Evolutionary conservation across 1,140 invertebrate genomes (phyloP).

Genomic region (Calephelis virginiensis): DNA sequence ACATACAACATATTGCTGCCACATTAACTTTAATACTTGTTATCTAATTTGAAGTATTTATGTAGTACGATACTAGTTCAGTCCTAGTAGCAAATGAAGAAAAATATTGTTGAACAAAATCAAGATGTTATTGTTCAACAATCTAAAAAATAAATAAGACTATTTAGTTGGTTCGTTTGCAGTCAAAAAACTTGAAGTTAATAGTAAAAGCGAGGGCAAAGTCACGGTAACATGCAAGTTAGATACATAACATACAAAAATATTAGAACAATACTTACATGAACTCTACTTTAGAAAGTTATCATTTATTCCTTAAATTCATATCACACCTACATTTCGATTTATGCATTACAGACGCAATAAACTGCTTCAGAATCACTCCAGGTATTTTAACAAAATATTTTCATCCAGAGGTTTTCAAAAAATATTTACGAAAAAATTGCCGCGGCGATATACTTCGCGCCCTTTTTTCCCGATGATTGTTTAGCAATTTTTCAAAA

Average conservation of each 20-base stretch:
- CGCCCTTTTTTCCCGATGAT: constrained; percentile 61
- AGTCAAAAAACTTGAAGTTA: no score
- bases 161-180: no score
- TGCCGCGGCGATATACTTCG: constrained; percentile 51
- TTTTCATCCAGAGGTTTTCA: neutral
- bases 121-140: no score
- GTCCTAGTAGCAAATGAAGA: no score
- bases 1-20: neutral
- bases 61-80: no score
- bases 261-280: constrained; percentile 45
- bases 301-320: constrained; percentile 35
- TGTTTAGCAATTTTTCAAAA: constrained; percentile 35
- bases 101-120: no score
- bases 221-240: no score
- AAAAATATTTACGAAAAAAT: constrained; percentile 22
- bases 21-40: neutral
- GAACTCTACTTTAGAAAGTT: constrained; percentile 48
- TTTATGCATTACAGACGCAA: constrained; percentile 26
- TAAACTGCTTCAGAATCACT: neutral
- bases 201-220: no score
- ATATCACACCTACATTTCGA: constrained; percentile 28
- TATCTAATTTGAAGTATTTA: no score
- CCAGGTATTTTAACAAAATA: neutral
- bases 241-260: neutral
- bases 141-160: no score